Evolutionary conservation across 2,113 vertebrate species (phyloP).

Genomic region (Nothobranchius furzeri): DNA sequence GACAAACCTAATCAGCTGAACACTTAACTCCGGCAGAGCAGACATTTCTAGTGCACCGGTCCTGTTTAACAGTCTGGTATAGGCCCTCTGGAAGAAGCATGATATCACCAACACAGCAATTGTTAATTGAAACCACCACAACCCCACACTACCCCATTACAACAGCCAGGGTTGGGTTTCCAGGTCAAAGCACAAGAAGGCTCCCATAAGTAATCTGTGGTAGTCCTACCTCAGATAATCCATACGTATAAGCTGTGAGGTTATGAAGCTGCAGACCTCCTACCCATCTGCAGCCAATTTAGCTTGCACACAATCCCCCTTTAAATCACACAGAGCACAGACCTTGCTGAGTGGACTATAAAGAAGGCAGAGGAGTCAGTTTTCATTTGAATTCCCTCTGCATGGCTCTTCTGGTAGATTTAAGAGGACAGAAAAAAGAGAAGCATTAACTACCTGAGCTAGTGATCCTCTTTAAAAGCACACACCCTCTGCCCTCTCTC

Average conservation of each 20-base stretch:
- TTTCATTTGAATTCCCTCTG: slow-evolving; percentile 69
- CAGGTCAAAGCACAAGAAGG: slow-evolving; percentile 59
- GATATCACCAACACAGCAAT: slow-evolving; percentile 39
- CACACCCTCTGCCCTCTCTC: slow-evolving; percentile 35
- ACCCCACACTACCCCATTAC: slow-evolving; percentile 50
- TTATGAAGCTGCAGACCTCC: slow-evolving; percentile 49
- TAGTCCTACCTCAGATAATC: slow-evolving; percentile 62
- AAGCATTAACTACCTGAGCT: slow-evolving; percentile 66
- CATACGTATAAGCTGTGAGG: slow-evolving; percentile 58
- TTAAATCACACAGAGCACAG: slow-evolving; percentile 64
- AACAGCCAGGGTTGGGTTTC: slow-evolving; percentile 30
- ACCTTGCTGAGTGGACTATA: slow-evolving; percentile 50
- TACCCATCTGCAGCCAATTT: slow-evolving; percentile 72
- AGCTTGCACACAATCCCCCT: slow-evolving; percentile 47
- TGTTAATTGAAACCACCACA: slow-evolving; percentile 52
- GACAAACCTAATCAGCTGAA: slow-evolving; percentile 25
- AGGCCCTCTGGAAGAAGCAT: slow-evolving; percentile 20
- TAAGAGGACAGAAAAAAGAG: slow-evolving; percentile 12
- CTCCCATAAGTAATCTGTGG: slow-evolving; percentile 60
- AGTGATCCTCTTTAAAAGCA: slow-evolving; percentile 51
- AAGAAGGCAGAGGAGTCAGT: slow-evolving; percentile 36
- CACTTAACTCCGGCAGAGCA: slow-evolving; percentile 3
- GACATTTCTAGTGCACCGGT: slow-evolving; percentile 9
- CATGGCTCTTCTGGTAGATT: slow-evolving; percentile 48
- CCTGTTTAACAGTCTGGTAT: slow-evolving; percentile 25